Percentiles rank a stretch among this genome's conserved stretches.
phyloP scores from a whole-genome alignment of 2,888 invertebrate genomes.

The Lysandra coridon region DNA sequence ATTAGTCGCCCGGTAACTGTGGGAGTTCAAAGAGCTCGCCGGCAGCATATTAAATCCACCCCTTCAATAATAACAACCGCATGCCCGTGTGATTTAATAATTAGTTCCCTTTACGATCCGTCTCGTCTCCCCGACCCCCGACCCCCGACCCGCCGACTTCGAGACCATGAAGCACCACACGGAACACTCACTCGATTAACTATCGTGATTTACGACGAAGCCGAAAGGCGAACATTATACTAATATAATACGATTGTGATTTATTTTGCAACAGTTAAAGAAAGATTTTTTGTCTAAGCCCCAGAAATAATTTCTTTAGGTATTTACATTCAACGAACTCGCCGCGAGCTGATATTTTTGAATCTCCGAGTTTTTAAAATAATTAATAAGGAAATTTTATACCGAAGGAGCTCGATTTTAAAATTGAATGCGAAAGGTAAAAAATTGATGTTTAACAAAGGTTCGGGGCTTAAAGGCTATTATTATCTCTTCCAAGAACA shows the following conservation, averaged over 20 bases:
- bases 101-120: background rate
- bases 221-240: too few relatives aligned
- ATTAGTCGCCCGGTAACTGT: background rate
- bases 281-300: too few relatives aligned
- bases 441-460: background rate
- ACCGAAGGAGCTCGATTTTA: background rate
- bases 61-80: background rate
- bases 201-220: too few relatives aligned
- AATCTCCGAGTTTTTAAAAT: background rate
- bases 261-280: too few relatives aligned
- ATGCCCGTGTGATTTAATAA: background rate
- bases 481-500: background rate
- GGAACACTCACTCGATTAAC: too few relatives aligned
- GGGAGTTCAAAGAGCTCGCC: background rate
- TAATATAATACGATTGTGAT: too few relatives aligned
- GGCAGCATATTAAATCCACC: background rate
- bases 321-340: background rate
- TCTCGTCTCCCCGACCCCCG: background rate
- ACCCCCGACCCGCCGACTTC: too few relatives aligned
- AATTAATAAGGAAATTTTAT: background rate
- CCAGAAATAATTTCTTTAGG: background rate
- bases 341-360: background rate
- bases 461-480: background rate
- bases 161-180: too few relatives aligned
- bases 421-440: background rate